Percentiles rank a stretch among this genome's conserved stretches.
These are phyloP conservation scores for Platycercus adscitus DNA, from an alignment of 2,113 vertebrate species.

Conservation along the genomic window DNA sequence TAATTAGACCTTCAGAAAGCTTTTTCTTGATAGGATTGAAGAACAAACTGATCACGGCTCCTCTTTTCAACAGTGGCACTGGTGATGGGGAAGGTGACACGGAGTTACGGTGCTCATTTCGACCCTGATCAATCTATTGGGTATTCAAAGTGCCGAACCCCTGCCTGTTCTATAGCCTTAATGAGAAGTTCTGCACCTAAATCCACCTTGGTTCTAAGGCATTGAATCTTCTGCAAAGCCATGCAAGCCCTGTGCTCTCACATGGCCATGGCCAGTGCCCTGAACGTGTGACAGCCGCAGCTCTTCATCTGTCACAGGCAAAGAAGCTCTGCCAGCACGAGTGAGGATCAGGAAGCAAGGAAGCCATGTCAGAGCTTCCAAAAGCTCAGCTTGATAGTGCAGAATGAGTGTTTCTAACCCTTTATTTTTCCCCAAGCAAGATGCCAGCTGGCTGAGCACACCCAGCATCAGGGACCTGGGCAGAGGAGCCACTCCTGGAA, in stretches of 20 bases:
- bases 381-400: background rate
- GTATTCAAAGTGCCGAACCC: background rate
- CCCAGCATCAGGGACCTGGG: background rate
- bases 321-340: background rate
- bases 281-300: background rate
- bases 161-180: background rate
- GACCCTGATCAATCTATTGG: background rate
- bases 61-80: background rate
- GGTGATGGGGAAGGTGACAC: background rate
- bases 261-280: background rate
- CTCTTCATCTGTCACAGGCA: background rate
- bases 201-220: background rate
- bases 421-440: background rate
- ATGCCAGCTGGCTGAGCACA: background rate
- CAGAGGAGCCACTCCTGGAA: background rate
- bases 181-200: background rate
- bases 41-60: background rate
- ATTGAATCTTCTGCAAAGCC: background rate
- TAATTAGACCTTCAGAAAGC: background rate
- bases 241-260: background rate
- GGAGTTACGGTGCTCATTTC: background rate
- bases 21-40: background rate
- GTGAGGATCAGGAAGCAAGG: background rate
- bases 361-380: background rate
- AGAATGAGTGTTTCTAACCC: background rate